Evolutionary conservation across 2,797 vertebrate species (phyloP), one percentile per base, ranked within the genome.

Genomic region (Lacerta viridis): DNA sequence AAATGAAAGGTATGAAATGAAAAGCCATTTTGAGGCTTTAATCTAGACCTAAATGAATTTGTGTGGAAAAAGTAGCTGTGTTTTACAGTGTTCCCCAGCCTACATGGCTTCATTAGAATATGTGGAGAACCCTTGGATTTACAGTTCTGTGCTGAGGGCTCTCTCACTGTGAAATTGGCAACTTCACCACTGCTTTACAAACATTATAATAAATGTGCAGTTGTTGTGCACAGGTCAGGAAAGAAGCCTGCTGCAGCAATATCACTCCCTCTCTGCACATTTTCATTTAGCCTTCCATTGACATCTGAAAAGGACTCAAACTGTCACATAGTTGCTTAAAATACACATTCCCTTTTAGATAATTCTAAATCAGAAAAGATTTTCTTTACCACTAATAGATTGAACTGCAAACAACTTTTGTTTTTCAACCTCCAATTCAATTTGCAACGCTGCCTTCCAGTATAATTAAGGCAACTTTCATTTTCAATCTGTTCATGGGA

Each of bases 1-100:
- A 84, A 72, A 64, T 87, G 18, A 83, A 84, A 89, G 64, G 50
- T 29, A 0, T 36, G 23, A 91, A 86, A 81, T 39, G 11, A 55
- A 7, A 55, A 80, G 50, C 29, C 50, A 20, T 43, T 33, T 59
- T 59, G 46, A 55, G 50, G 59, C 46, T n/a, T 55, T 33, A n/a
- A 20, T 80, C 29, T n/a, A 55, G 46, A 13, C 17, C 46, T 33
- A n/a, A 59, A 80, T 17, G 29, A 80, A 20, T 29, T 9, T 20
- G 18, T 18, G 18, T 55, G n/a, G 5, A n/a, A 43, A 15, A 20
- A 18, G 72, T 8, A 78, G 59, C 75, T 33, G 78, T 17, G 33
- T 39, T 55, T 55, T 11, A 71, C 10, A 29, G 3, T 33, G 27
- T 13, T 29, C 8, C 25, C 9, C 4, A 36, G 23, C 36, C 72